A percentile compares a stretch with the other conserved stretches of the same genome.
These are phyloP conservation scores for Drosophila quadrilineata DNA, from an alignment of 1,140 invertebrate species.

Conservation along the genomic window DNA sequence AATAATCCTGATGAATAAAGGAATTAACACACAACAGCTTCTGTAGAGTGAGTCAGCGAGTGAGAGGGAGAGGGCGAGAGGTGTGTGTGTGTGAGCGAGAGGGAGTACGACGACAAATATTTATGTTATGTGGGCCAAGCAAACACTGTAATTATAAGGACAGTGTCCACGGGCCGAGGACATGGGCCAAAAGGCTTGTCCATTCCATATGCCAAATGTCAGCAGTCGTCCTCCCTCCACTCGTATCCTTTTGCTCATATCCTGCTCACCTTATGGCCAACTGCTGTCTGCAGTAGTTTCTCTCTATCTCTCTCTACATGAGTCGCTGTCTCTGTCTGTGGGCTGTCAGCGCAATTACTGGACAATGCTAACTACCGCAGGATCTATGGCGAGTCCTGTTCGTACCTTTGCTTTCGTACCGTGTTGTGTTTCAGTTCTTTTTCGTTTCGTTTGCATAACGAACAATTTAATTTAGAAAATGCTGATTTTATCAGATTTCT, in stretches of 20 bases:
- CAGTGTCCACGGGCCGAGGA: constrained; percentile 38
- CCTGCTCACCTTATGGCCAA: constrained; percentile 29
- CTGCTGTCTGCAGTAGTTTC: constrained; percentile 14
- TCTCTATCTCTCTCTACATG: neutral
- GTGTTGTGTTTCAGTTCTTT: neutral
- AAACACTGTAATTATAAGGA: constrained; percentile 72
- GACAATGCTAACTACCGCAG: constrained; percentile 63
- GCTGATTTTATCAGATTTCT: constrained; percentile 81
- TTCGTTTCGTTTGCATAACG: constrained; percentile 63
- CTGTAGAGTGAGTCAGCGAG: neutral
- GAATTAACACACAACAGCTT: constrained; percentile 29
- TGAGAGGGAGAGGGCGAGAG: neutral
- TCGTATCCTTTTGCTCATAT: neutral
- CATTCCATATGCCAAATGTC: constrained; percentile 72
- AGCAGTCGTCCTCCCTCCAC: constrained; percentile 17
- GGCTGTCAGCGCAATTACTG: constrained; percentile 75
- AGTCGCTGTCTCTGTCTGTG: neutral
- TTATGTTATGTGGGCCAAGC: constrained; percentile 70
- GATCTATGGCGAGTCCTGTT: constrained; percentile 1
- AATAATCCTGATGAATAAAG: constrained; percentile 78
- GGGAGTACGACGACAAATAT: constrained; percentile 35
- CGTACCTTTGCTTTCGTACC: constrained; percentile 24
- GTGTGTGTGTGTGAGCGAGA: neutral
- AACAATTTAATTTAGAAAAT: constrained; percentile 81
- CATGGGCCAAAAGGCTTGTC: constrained; percentile 68